phyloP scores from a whole-genome alignment of 2,888 invertebrate genomes.

The Notodonta dromedarius region DNA sequence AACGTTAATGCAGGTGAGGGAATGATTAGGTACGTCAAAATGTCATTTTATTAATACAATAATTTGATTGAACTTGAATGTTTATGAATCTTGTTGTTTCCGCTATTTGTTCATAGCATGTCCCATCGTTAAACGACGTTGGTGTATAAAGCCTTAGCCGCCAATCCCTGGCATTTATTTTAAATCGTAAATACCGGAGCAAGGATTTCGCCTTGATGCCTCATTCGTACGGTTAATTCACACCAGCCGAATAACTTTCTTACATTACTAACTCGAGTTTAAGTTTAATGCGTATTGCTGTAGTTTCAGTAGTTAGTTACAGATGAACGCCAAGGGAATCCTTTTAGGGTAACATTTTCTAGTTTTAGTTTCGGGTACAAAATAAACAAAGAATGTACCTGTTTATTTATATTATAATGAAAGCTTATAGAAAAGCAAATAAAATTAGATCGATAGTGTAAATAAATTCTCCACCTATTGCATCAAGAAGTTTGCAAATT shows the following conservation, averaged over 20 bases:
- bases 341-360: not conserved
- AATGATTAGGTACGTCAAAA: too few species aligned
- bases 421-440: too few species aligned
- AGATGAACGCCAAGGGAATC: not conserved
- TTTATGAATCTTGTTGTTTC: not conserved
- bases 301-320: not conserved
- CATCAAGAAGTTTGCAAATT: too few species aligned
- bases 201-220: conserved; percentile 57
- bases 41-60: too few species aligned
- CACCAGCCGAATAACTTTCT: conserved; percentile 16
- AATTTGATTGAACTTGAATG: too few species aligned
- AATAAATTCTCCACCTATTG: too few species aligned
- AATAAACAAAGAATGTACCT: too few species aligned
- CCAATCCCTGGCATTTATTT: conserved; percentile 68
- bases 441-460: too few species aligned
- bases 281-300: not conserved
- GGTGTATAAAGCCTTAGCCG: conserved; percentile 51
- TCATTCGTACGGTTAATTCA: conserved; percentile 35
- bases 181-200: conserved; percentile 68
- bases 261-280: not conserved
- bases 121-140: conserved; percentile 20
- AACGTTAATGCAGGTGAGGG: too few species aligned
- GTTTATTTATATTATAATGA: too few species aligned
- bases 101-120: not conserved
- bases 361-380: not conserved